Percentiles rank a stretch among this genome's conserved stretches.
Evolutionary conservation across 2,797 vertebrate species (phyloP).

Genomic region (Lepilemur septentrionalis): DNA sequence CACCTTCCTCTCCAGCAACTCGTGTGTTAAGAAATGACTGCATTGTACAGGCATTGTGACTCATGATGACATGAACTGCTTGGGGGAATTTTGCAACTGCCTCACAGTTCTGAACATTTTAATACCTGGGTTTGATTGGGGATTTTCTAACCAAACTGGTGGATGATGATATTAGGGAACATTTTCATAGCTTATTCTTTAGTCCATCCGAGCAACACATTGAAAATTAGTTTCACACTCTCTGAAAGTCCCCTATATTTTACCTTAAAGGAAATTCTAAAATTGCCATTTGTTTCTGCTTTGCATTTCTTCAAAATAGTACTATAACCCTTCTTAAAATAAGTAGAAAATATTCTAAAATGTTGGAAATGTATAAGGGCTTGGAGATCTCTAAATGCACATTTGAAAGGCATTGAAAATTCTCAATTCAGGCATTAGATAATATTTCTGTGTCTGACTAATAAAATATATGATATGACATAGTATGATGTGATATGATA

Average conservation of each 20-base stretch:
- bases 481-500: not conserved
- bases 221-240: not conserved
- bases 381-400: not conserved
- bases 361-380: not conserved
- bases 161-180: not conserved
- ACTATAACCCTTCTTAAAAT: not conserved
- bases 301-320: not conserved
- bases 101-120: not conserved
- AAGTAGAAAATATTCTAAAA: not conserved
- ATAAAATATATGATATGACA: not conserved
- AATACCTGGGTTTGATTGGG: not conserved
- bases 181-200: not conserved
- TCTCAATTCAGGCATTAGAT: not conserved
- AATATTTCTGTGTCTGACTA: not conserved
- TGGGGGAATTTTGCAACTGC: constrained; percentile 23
- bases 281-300: not conserved
- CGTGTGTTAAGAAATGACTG: not conserved
- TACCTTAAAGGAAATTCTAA: not conserved
- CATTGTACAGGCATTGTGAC: not conserved
- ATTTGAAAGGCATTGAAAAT: not conserved
- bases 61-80: not conserved
- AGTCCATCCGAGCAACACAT: not conserved
- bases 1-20: not conserved
- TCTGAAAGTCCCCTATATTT: constrained; percentile 23
- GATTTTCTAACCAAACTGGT: constrained; percentile 44